Percentiles rank a stretch among this genome's conserved stretches.
phyloP scores from a whole-genome alignment of 2,888 invertebrate species.

The Piscicola geometra region DNA sequence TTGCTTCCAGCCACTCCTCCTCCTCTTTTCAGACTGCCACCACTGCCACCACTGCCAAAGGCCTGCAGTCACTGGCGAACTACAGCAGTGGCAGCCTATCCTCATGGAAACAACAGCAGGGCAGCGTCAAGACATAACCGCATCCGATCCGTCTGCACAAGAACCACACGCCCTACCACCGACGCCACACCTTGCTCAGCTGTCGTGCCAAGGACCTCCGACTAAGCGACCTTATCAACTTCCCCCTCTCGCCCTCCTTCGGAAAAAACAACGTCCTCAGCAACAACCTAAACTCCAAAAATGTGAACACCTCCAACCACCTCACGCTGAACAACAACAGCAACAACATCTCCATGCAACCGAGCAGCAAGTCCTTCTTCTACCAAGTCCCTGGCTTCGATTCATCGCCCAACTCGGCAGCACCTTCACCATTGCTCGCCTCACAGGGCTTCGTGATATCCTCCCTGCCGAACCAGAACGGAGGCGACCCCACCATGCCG shows the following conservation, averaged over 20 bases:
- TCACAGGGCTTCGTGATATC: slow-evolving; percentile 62
- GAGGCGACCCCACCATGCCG: slow-evolving; percentile 65
- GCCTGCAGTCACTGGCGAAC: slow-evolving; percentile 2
- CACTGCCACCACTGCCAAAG: slow-evolving; percentile 10
- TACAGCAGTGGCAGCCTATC: slow-evolving; percentile 14
- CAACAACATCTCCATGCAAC: background rate
- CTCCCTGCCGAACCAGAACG: slow-evolving; percentile 53
- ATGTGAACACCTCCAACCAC: background rate
- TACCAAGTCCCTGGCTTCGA: slow-evolving; percentile 25
- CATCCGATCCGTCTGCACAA: slow-evolving; percentile 50
- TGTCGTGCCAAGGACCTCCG: background rate
- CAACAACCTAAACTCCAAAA: background rate
- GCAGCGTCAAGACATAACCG: slow-evolving; percentile 45
- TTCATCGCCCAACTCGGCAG: slow-evolving; percentile 64
- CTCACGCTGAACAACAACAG: background rate
- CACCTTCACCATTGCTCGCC: slow-evolving; percentile 68
- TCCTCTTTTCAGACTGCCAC: background rate
- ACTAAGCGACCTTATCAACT: slow-evolving; percentile 11
- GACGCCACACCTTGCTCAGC: slow-evolving; percentile 49
- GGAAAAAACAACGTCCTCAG: background rate
- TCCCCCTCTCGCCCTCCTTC: slow-evolving; percentile 3
- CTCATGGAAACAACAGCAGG: slow-evolving; percentile 32
- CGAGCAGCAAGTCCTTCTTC: background rate
- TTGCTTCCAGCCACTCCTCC: background rate
- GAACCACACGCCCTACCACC: slow-evolving; percentile 54